phyloP scores from a whole-genome alignment of 2,797 vertebrate genomes.

The Cyclopterus lumpus region DNA sequence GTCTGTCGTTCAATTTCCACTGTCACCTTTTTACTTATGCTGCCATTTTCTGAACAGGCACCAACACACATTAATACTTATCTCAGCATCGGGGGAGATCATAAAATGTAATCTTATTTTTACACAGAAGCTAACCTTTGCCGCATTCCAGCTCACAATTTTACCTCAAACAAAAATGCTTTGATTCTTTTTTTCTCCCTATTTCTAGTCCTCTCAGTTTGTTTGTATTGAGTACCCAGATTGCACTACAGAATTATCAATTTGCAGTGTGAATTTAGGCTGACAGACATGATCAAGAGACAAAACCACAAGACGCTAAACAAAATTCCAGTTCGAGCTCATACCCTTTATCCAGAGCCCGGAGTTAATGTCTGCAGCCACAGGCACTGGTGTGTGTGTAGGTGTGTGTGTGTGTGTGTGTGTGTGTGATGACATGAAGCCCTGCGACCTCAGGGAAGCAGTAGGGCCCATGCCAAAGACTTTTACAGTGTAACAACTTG shows the following conservation, averaged over 20 bases:
- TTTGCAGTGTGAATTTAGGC: constrained; percentile 48
- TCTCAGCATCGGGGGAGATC: constrained; percentile 8
- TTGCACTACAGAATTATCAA: constrained; percentile 47
- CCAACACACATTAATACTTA: constrained; percentile 9
- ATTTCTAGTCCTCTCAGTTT: constrained; percentile 36
- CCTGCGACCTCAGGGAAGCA: constrained; percentile 55
- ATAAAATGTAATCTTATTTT: background rate
- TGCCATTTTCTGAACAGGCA: background rate
- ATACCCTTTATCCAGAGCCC: constrained; percentile 67
- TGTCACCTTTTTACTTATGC: constrained; percentile 15
- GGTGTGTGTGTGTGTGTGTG: constrained; percentile 21
- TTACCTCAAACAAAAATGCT: constrained; percentile 24
- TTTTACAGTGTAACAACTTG: constrained; percentile 50
- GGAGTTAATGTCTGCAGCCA: constrained; percentile 61
- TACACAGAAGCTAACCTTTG: constrained; percentile 7
- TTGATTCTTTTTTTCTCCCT: constrained; percentile 9
- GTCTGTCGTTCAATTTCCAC: constrained; percentile 42
- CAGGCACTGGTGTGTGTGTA: constrained; percentile 40
- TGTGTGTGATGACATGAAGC: constrained; percentile 11
- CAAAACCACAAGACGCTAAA: constrained; percentile 67
- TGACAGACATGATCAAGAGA: constrained; percentile 65
- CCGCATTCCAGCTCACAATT: constrained; percentile 8
- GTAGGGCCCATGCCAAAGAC: constrained; percentile 57
- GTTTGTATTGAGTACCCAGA: constrained; percentile 41
- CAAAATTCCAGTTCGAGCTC: constrained; percentile 71